These are phyloP conservation scores for Lycorma delicatula DNA, from an alignment of 1,140 invertebrate species.

Conservation along the genomic window DNA sequence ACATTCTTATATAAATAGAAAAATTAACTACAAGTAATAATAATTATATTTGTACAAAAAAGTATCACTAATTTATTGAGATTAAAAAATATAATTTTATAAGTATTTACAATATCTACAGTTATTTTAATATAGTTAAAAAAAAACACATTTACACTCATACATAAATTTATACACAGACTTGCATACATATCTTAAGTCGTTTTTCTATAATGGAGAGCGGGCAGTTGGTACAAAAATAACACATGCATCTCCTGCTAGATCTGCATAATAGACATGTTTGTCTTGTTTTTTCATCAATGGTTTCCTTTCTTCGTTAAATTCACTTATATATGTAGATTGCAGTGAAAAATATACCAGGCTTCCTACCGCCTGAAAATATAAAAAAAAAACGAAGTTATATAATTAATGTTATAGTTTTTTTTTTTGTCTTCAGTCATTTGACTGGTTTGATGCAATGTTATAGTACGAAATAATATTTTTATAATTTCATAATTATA, in stretches of 20 bases:
- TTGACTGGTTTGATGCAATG: not conserved
- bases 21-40: too few species aligned
- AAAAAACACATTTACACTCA: too few species aligned
- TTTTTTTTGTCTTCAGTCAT: not conserved
- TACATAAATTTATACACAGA: too few species aligned
- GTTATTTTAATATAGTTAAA: too few species aligned
- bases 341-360: not conserved
- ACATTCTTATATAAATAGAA: too few species aligned
- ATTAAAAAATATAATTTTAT: too few species aligned
- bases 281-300: not conserved
- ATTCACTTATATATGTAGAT: not conserved
- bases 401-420: not conserved
- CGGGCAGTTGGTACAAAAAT: not conserved
- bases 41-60: too few species aligned
- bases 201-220: too few species aligned
- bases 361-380: not conserved
- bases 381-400: too few species aligned
- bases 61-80: too few species aligned
- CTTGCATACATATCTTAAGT: too few species aligned
- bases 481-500: not conserved
- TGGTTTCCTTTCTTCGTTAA: not conserved
- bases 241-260: not conserved
- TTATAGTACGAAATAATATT: not conserved
- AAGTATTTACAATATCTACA: too few species aligned
- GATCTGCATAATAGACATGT: not conserved